phyloP scores from a whole-genome alignment of 2,113 vertebrate genomes.

The Chlorodrepanis virens region DNA sequence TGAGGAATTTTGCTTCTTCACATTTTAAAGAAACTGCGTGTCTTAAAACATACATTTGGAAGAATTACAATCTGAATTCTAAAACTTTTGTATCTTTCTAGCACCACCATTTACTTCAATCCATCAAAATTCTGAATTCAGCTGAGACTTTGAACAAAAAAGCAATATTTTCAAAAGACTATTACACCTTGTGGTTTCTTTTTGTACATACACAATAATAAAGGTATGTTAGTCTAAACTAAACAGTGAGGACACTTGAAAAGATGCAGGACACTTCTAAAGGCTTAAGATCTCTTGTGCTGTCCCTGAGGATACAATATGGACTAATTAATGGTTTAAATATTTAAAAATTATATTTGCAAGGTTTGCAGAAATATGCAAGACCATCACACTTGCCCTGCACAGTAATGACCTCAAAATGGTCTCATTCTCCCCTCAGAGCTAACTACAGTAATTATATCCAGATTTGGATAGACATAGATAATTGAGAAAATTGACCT shows the following conservation, averaged over 20 bases:
- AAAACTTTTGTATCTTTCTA: background rate
- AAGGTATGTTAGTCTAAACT: background rate
- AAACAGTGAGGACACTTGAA: background rate
- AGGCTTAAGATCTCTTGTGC: background rate
- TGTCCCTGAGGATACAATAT: background rate
- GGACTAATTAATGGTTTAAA: background rate
- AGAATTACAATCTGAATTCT: background rate
- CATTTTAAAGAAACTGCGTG: background rate
- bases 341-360: background rate
- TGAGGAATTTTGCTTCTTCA: background rate
- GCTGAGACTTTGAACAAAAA: background rate
- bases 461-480: background rate
- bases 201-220: background rate
- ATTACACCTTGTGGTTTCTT: background rate
- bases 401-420: background rate
- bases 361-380: background rate
- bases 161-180: background rate
- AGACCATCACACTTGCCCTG: background rate
- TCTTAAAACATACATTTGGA: background rate
- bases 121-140: background rate
- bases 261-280: background rate
- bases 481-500: background rate
- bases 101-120: background rate
- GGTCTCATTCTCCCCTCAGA: background rate
- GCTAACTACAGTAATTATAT: background rate